Base-by-base conservation (phyloP, 2,113 vertebrate genomes). In the Telmatochromis sp. region DNA sequence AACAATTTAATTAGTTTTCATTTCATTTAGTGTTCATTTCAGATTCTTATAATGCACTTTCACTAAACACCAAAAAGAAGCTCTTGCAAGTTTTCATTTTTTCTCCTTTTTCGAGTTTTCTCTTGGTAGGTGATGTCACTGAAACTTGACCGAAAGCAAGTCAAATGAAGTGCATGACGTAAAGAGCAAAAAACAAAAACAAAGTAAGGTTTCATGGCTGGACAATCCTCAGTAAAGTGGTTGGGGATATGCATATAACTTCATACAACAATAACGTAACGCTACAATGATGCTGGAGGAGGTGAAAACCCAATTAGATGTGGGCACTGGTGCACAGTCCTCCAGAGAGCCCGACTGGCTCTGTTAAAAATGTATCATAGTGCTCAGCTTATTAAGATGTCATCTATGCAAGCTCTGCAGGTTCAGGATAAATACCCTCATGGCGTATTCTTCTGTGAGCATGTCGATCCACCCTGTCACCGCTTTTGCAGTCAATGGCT, bases 371-470 rank as follows among this genome's bases (percentile, higher is more conserved):
- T 93, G 93, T 85, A 92, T 93, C 91, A 87, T 80, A 86, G 91
- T 80, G 89, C 91, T 92, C 75, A 88, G 93, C 94, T 95, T 94
- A 96, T 96, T 96, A 96, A 96, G 95, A 96, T 93, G 94, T 96
- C 93, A 93, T 95, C 88, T 95, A 92, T 94, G 94, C 91, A 86
- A 93, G 92, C 93, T 92, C 94, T 89, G 88, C 93, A 93, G 91
- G 94, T 94, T 95, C 91, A 75, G 87, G 87, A 91, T 94, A 94
- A 96, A 96, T 94, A 91, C 88, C 90, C 95, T 93, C 54, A 85
- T 90, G 93, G 91, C 92, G 81, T 83, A 91, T 89, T 88, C 90
- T 93, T 93, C 87, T 92, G 93, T 91, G 89, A 89, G 86, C 84
- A 85, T 14, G 92, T 91, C 91, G 84, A 93, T 93, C 92, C 93